Conservation (phyloP, 2,888 invertebrate genomes). For the Argyresthia albistria region DNA sequence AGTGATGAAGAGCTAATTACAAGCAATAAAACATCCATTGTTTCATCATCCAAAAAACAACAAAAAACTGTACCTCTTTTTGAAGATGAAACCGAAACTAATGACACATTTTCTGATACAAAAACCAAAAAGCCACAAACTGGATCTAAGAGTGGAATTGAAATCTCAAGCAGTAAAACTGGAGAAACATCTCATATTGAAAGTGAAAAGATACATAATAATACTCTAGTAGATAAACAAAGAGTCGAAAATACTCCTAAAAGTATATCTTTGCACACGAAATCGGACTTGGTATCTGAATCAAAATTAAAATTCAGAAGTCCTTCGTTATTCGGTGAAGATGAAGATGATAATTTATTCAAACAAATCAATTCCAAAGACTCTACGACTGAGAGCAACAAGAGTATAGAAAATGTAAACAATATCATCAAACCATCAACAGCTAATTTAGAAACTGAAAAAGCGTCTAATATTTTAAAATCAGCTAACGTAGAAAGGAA, state of each 20-base stretch:
- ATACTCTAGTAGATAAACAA: background rate
- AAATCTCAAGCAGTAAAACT: background rate
- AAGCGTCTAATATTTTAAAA: background rate
- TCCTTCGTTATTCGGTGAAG: background rate
- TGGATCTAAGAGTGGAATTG: too few species aligned
- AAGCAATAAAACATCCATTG: too few species aligned
- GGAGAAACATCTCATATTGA: background rate
- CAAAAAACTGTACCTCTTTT: background rate
- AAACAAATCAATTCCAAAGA: background rate
- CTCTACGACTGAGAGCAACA: background rate
- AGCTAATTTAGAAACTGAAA: background rate
- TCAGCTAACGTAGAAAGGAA: background rate
- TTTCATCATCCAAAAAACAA: background rate
- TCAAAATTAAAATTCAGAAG: background rate
- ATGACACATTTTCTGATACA: constrained; percentile 1
- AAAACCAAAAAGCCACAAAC: too few species aligned
- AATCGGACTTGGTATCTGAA: too few species aligned
- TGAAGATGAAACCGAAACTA: background rate
- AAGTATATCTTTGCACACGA: background rate
- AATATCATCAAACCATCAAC: background rate
- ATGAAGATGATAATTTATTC: background rate
- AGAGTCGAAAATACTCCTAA: background rate
- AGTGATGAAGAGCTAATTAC: too few species aligned
- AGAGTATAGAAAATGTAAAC: background rate
- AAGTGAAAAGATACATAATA: background rate